phyloP scores from a whole-genome alignment of 2,888 invertebrate genomes.

The Eulithis testata region DNA sequence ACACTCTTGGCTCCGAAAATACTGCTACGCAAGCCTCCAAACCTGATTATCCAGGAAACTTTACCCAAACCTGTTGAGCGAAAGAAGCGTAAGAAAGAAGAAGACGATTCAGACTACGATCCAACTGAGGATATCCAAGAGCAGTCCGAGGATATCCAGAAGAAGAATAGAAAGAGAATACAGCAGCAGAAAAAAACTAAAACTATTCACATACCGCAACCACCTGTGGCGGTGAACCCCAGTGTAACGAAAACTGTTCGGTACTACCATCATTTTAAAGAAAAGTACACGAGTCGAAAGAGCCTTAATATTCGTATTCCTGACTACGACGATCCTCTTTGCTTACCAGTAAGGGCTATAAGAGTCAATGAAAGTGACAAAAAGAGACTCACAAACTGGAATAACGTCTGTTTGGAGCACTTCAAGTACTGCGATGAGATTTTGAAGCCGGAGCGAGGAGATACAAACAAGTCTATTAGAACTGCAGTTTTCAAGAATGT shows the following conservation, averaged over 20 bases:
- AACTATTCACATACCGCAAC: neutral
- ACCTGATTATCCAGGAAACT: constrained; percentile 52
- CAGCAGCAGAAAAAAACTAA: constrained; percentile 37
- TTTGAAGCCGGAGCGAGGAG: constrained; percentile 58
- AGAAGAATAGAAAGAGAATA: constrained; percentile 39
- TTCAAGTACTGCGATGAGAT: constrained; percentile 59
- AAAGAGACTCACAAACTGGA: constrained; percentile 67
- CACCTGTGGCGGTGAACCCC: no score
- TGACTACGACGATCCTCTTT: constrained; percentile 74
- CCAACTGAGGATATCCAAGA: constrained; percentile 54
- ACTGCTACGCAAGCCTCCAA: neutral
- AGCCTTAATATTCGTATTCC: constrained; percentile 63
- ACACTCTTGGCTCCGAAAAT: neutral
- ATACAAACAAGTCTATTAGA: constrained; percentile 58
- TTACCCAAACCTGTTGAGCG: constrained; percentile 41
- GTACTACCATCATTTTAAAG: constrained; percentile 16
- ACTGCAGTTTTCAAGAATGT: constrained; percentile 66
- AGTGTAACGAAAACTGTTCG: constrained; percentile 2
- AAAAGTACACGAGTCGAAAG: constrained; percentile 47
- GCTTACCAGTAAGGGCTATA: constrained; percentile 69
- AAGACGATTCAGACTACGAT: constrained; percentile 72
- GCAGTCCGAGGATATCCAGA: constrained; percentile 26
- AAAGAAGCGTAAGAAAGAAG: constrained; percentile 51
- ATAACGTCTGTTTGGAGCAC: constrained; percentile 69
- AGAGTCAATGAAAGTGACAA: constrained; percentile 52